Evolutionary conservation across 2,888 invertebrate genomes (phyloP), one percentile per base, ranked within the genome.

Genomic region (Agriotes lineatus): DNA sequence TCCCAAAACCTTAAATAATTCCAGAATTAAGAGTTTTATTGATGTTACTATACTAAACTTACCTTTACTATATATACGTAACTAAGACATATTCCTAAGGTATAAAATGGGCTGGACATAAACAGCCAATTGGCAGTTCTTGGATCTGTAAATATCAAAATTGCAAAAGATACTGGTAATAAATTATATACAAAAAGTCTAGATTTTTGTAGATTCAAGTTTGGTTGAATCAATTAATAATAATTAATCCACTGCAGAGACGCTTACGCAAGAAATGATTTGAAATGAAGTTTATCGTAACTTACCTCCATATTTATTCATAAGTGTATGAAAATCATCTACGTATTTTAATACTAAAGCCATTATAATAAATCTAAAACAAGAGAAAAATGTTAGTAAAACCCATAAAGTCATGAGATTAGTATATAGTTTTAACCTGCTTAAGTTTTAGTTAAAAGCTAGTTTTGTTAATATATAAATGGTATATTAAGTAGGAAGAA

Each of bases 31-130:
- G 12, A 39, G 14, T 2, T 6, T n/a, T n/a, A n/a, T n/a, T n/a
- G 25, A 25, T 5, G 7, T 5, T 19, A 52, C 20, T 20, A 44
- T 45, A 9, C 1, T 39, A 33, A 39, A 81, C 83, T 84, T 85
- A 91, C 91, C 90, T 95, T 96, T 84, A 97, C 97, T 85, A 95
- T 85, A 86, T 93, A 93, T 79, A 97, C 91, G 86, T 97, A 98
- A 82, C 89, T 86, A 83, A 96, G 86, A 86, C 96, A 97, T 85
- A 96, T 93, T 84, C 92, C 87, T 85, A 96, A 87, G 77, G 97
- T 97, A 80, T 97, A 96, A 82, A 95, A 90, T 72, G 97, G 97
- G 77, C 95, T 95, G 81, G 93, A 92, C 96, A 98, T 97, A 87
- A 97, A 88, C 80, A 93, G 91, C 95, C 95, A 97, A 85, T 92